Base-by-base conservation (phyloP, 2,797 vertebrate genomes). In the Amazonetta brasiliensis region DNA sequence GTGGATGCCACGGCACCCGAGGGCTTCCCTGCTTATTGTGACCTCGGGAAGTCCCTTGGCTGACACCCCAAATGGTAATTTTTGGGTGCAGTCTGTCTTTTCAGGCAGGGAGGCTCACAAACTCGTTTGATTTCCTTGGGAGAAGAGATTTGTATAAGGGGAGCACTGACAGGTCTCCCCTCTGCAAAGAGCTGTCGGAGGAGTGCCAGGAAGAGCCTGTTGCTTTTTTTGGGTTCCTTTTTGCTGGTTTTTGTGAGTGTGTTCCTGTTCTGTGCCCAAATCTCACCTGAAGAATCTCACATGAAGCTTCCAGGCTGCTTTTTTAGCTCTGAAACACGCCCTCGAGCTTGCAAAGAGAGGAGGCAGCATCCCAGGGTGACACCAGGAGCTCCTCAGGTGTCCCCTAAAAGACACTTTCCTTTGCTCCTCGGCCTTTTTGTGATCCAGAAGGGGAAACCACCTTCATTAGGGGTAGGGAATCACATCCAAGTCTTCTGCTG, bases 231-330 rank as follows among this genome's bases (percentile, higher is more conserved):
- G 23, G 30, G 4, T 89, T 13, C 60, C 28, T 63, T 30, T 30
- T 41, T 41, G 60, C 26, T 20, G 37, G 2, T 62, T 26, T 23
- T 44, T 19, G 20, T 41, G 37, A 41, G 25, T 28, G 35, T 75
- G 54, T 7, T 35, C 46, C 37, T 2, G 1, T 26, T 54, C 31
- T 19, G 9, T 11, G 5, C 18, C 86, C 63, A 9, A 2, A 3
- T 2, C 39, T 74, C n/a, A 1, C 0, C 0, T 10, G 62, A 35
- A 25, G 58, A 2, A 4, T 2, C 39, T 74, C 30, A 1, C 0
- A 0, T 11, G 59, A 37, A 26, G 58, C 3, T 71, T 28, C 4
- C 31, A 20, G 50, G 52, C 48, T 91, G 58, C 43, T 30, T 64
- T 52, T 52, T 39, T 2, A 48, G 15, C n/a, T 41, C 63, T 10